These are phyloP conservation scores for Crossaster papposus DNA, from an alignment of 53 echinoderm and acorn worm genomes.

Conservation along the genomic window DNA sequence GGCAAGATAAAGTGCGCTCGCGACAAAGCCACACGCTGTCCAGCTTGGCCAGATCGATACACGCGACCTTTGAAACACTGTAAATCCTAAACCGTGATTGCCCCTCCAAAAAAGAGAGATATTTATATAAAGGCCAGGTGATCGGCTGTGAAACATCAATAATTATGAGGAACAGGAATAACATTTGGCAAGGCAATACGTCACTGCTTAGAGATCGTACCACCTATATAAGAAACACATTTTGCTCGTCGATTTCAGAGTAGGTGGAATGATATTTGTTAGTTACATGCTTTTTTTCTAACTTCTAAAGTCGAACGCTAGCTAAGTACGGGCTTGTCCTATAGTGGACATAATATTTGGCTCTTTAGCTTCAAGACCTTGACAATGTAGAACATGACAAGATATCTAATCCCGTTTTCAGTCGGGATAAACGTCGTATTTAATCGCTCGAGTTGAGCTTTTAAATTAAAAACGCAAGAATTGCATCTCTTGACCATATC, in stretches of 20 bases:
- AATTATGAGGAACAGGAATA: not conserved
- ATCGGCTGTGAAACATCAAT: slow-evolving; percentile 1
- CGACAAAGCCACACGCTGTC: slow-evolving; percentile 6
- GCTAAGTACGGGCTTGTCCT: too few species aligned
- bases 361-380: too few species aligned
- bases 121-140: not conserved
- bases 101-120: slow-evolving; percentile 5
- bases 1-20: not conserved
- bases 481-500: too few species aligned
- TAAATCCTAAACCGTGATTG: not conserved
- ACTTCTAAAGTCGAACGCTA: too few species aligned
- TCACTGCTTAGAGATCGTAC: not conserved
- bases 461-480: too few species aligned
- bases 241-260: not conserved
- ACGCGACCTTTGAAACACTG: slow-evolving; percentile 3
- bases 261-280: not conserved
- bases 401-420: too few species aligned
- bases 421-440: too few species aligned
- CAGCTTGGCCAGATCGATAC: not conserved
- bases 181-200: not conserved
- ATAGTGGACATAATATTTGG: too few species aligned
- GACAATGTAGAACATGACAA: too few species aligned
- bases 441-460: too few species aligned
- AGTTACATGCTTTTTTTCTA: too few species aligned
- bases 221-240: not conserved